Evolutionary conservation across 2,113 vertebrate species (phyloP).

Genomic region (Phyllostomus discolor): DNA sequence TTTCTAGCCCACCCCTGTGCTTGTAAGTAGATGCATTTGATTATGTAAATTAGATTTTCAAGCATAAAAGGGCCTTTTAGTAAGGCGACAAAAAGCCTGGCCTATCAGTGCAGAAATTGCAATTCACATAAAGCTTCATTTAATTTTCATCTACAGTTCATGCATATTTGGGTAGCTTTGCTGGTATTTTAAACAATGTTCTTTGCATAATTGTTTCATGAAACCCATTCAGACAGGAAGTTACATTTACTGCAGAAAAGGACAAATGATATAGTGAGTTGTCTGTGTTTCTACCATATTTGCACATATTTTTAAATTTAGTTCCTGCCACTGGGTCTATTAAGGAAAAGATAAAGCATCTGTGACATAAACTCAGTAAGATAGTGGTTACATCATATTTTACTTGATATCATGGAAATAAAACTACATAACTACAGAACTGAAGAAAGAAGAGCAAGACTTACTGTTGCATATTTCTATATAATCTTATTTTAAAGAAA

Average conservation of each 20-base stretch:
- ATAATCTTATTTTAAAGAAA: not conserved
- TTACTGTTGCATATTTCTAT: not conserved
- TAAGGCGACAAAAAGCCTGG: constrained; percentile 43
- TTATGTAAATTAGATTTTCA: constrained; percentile 67
- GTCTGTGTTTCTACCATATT: constrained; percentile 3
- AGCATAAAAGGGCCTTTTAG: constrained; percentile 53
- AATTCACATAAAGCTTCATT: constrained; percentile 51
- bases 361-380: constrained; percentile 23
- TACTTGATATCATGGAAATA: not conserved
- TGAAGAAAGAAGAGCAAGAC: not conserved
- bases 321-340: not conserved
- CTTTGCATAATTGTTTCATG: constrained; percentile 32
- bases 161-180: constrained; percentile 27
- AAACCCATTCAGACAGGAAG: constrained; percentile 29
- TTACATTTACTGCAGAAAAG: constrained; percentile 9
- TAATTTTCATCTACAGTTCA: constrained; percentile 31
- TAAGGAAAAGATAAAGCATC: not conserved
- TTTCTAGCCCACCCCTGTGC: constrained; percentile 53
- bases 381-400: not conserved
- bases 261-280: not conserved
- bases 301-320: not conserved
- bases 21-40: constrained; percentile 58
- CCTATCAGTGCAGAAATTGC: constrained; percentile 23
- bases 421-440: not conserved
- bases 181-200: constrained; percentile 37